Percentiles rank a stretch among this genome's conserved stretches.
Conservation (phyloP, 1,140 invertebrate genomes). For the Drosophila nannoptera region DNA sequence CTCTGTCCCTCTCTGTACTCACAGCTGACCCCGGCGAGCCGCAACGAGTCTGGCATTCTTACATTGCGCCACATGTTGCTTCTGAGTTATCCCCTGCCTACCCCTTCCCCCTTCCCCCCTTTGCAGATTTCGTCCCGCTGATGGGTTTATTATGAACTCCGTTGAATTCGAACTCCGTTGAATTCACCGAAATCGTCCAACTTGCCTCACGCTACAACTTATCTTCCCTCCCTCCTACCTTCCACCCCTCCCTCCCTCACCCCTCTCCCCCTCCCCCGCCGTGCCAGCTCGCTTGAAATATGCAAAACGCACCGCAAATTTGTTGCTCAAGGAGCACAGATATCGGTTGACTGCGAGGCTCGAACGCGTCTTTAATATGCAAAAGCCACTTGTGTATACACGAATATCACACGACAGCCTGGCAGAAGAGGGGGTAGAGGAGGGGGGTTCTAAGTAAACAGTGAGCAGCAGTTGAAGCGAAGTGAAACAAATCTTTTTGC, state of each 20-base stretch:
- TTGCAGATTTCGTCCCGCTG: conserved; percentile 3
- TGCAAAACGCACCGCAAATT: conserved; percentile 25
- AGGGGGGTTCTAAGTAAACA: conserved; percentile 42
- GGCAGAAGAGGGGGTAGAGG: not conserved
- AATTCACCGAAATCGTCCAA: conserved; percentile 24
- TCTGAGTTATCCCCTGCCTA: too few relatives aligned
- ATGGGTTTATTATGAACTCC: conserved; percentile 43
- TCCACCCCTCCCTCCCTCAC: not conserved
- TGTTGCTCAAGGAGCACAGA: conserved; percentile 6
- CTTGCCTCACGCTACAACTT: not conserved
- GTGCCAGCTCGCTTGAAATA: conserved; percentile 3
- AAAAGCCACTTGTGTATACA: conserved; percentile 66
- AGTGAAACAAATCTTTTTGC: conserved; percentile 65
- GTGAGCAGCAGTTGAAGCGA: conserved; percentile 13
- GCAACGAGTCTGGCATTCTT: conserved; percentile 22
- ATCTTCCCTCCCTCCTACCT: not conserved
- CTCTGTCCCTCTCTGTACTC: not conserved
- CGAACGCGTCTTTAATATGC: conserved; percentile 59
- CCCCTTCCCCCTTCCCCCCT: too few relatives aligned
- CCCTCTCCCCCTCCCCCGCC: not conserved
- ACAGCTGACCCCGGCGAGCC: conserved; percentile 17
- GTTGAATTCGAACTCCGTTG: conserved; percentile 12
- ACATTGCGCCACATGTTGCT: conserved; percentile 7
- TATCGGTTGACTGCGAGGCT: conserved; percentile 14
- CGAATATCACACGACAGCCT: not conserved